Evolutionary conservation across 1,140 invertebrate species (phyloP), one percentile per base, ranked within the genome.

Genomic region (Eciton burchellii): DNA sequence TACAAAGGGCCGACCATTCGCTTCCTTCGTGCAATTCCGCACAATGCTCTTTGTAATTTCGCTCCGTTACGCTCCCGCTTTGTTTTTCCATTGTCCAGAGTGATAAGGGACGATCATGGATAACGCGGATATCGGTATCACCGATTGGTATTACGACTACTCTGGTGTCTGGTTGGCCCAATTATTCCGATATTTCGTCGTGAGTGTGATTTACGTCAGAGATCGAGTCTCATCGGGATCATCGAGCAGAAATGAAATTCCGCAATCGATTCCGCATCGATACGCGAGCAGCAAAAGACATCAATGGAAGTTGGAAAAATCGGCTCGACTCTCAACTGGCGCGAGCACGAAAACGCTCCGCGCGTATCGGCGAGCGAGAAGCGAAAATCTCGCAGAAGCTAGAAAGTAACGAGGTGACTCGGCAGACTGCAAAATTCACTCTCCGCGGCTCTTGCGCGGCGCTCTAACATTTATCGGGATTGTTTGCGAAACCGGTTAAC

Each of bases 401-500:
- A 11, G 6, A 47, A 43, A 29, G 6, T 4, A 19, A 14, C 29
- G 3, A 47, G 14, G 35, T 68, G 4, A 35, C 19, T 49, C 16
- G 52, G 63, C 16, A 52, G 41, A 45, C 52, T 24, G 4, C 21
- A 77, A 77, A 66, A 66, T 29, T 12, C 16, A 21, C 8, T n/a
- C 12, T 11, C 62, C n/a, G 66, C 63, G 14, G 12, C 14, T 43
- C 52, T 19, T n/a, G n/a, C 47, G 8, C 29, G 59, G n/a, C 45
- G 35, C 26, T 56, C 52, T 68, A 66, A 68, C 35, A 68, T 66
- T 77, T 29, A 21, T 45, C 57, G 57, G 57, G 57, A 74, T 62
- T 77, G 62, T 77, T 77, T 43, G 63, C 62, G 49, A 77, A 77
- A 77, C 47, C 62, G 74, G 74, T 77, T 66, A 77, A 77, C 16